A percentile compares a stretch with the other conserved stretches of the same genome.
Conservation (phyloP, 2,797 vertebrate genomes). For the Sebastiscus albofasciatus region DNA sequence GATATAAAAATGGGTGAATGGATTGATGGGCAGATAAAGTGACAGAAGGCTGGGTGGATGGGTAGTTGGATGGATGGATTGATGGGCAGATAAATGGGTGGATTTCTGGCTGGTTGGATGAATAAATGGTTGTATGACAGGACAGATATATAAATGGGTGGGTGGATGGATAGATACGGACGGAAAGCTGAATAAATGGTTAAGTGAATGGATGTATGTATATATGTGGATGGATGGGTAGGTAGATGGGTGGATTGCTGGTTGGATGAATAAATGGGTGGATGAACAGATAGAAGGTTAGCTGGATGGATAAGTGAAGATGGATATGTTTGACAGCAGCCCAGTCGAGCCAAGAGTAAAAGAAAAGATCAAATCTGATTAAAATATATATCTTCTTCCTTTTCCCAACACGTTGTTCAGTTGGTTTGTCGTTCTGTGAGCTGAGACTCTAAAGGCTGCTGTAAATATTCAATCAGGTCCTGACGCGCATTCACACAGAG, state of each 20-base stretch:
- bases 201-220: background rate
- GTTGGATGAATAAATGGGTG: background rate
- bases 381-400: background rate
- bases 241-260: background rate
- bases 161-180: background rate
- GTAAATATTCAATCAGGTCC: slow-evolving; percentile 49
- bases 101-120: background rate
- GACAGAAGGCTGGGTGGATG: background rate
- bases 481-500: slow-evolving; percentile 41
- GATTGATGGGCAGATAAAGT: background rate
- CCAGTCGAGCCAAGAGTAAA: background rate
- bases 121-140: background rate
- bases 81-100: background rate
- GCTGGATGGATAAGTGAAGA: background rate
- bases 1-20: too few species aligned
- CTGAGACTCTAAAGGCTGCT: slow-evolving; percentile 20
- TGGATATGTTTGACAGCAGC: background rate
- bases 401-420: background rate
- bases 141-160: background rate
- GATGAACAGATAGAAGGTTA: background rate
- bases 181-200: background rate
- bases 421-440: slow-evolving; percentile 16
- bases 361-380: slow-evolving; percentile 1
- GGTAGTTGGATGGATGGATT: background rate
- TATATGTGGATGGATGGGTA: background rate